Base-by-base conservation (phyloP, 2,888 invertebrate genomes). In the Drosophila falleni region DNA sequence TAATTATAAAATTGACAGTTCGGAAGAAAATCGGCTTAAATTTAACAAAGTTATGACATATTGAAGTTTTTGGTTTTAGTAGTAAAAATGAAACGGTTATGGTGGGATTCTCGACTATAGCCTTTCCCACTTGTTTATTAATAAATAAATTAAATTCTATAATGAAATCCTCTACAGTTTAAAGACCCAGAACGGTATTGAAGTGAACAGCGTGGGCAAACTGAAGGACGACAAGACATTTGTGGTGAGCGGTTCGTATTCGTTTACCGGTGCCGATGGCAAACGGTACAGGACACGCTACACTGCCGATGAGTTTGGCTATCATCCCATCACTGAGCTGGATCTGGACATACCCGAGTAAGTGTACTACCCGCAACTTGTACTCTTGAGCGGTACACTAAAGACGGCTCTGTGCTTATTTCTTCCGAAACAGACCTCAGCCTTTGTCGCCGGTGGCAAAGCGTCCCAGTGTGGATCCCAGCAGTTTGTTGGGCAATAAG, bases 261-360 rank as follows among this genome's bases (percentile, higher is more conserved):
- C 93, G 16, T 93, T 93, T 65, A 93, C 93, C 9, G 93, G 93
- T 23, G 91, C 89, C 69, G 93, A 93, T 89, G 93, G 93, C 46
- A 92, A 91, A 74, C 91, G 92, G 37, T 93, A 93, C 78, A 91
- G 83, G 83, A 92, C 92, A 47, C 89, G 93, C 41, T 93, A 93
- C 46, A 93, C 93, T 4, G 93, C 93, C 60, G 93, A 93, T 80
- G 93, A 93, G 74, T 89, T 91, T 42, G 93, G 93, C 19, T 93
- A 93, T 42, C 93, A 93, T 87, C 93, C 93, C 50, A 92, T 91
- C 37, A 93, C 93, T n/a, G 92, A 93, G 68, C 86, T 93, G 15
- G 93, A 93, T 68, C 83, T 92, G 31, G 92, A 92, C 33, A 87
- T 92, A 44, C 92, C 92, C 13, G 92, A 91, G 91, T 91, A 79